Conservation (phyloP, 2,113 vertebrate genomes). For the Oncorhynchus keta region DNA sequence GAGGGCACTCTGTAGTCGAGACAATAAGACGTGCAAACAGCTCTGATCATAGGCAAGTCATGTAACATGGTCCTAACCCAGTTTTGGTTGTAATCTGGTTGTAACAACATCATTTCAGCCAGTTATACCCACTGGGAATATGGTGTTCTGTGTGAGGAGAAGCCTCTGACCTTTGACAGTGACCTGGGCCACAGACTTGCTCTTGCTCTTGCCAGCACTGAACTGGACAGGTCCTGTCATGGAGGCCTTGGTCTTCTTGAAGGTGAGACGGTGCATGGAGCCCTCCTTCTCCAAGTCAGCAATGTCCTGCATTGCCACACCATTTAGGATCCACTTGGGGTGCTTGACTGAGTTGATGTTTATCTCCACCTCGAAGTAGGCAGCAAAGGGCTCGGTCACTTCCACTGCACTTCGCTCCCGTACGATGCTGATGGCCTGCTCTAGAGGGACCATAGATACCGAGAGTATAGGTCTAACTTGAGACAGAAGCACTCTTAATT, state of each 20-base stretch:
- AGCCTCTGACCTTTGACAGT: conserved; percentile 83
- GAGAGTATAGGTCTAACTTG: not conserved
- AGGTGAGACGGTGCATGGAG: conserved; percentile 82
- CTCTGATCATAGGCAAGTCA: not conserved
- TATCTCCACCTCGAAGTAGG: conserved; percentile 88
- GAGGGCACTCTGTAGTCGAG: conserved; percentile 79
- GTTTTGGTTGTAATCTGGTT: conserved; percentile 57
- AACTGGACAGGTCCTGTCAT: conserved; percentile 92
- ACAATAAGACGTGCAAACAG: conserved; percentile 12
- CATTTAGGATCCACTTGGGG: conserved; percentile 85
- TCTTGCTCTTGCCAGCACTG: conserved; percentile 92
- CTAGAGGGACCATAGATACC: conserved; percentile 64
- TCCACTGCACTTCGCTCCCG: conserved; percentile 84
- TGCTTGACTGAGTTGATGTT: conserved; percentile 88
- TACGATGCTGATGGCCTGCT: conserved; percentile 91
- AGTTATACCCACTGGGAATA: not conserved
- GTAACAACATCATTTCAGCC: too few relatives aligned
- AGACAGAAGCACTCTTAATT: not conserved
- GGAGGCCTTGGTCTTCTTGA: conserved; percentile 83
- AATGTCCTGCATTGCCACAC: conserved; percentile 76
- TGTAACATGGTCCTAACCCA: not conserved
- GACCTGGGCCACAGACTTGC: conserved; percentile 85
- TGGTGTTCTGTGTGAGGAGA: not conserved
- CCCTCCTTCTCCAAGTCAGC: conserved; percentile 84
- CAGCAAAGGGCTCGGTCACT: conserved; percentile 86